A percentile compares a stretch with the other conserved stretches of the same genome.
Evolutionary conservation across 2,888 invertebrate genomes (phyloP).

Genomic region (Drosophila nr. perissopoda): DNA sequence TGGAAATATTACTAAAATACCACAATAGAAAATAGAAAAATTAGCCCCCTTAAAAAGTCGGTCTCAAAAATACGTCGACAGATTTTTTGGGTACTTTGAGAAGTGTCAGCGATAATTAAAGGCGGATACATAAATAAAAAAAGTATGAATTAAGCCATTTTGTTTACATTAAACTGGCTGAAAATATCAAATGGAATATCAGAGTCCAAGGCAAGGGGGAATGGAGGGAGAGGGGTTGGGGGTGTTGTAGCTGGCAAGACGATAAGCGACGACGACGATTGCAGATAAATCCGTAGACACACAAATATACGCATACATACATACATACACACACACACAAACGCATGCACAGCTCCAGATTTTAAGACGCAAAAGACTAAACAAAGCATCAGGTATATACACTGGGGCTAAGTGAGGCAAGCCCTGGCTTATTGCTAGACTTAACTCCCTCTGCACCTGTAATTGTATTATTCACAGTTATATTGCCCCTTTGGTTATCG

Average conservation of each 20-base stretch:
- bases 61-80: conserved; percentile 42
- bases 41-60: neutral
- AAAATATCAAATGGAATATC: conserved; percentile 23
- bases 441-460: conserved; percentile 31
- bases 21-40: neutral
- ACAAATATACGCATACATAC: neutral
- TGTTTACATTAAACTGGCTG: conserved; percentile 49
- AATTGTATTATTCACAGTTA: conserved; percentile 40
- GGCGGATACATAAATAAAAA: conserved; percentile 33
- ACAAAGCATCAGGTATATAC: conserved; percentile 56
- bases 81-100: conserved; percentile 19
- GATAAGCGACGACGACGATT: conserved; percentile 68
- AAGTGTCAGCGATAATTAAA: conserved; percentile 23
- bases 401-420: conserved; percentile 5
- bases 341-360: conserved; percentile 29
- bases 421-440: conserved; percentile 30
- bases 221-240: conserved; percentile 22
- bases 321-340: conserved; percentile 11
- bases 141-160: conserved; percentile 28
- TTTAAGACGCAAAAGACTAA: conserved; percentile 71
- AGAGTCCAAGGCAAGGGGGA: neutral
- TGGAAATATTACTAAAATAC: neutral
- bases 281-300: conserved; percentile 65
- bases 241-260: conserved; percentile 44
- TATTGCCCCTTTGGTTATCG: conserved; percentile 51